Base-by-base conservation (phyloP, 1,140 invertebrate species). In the Drosophila rhopaloa region DNA sequence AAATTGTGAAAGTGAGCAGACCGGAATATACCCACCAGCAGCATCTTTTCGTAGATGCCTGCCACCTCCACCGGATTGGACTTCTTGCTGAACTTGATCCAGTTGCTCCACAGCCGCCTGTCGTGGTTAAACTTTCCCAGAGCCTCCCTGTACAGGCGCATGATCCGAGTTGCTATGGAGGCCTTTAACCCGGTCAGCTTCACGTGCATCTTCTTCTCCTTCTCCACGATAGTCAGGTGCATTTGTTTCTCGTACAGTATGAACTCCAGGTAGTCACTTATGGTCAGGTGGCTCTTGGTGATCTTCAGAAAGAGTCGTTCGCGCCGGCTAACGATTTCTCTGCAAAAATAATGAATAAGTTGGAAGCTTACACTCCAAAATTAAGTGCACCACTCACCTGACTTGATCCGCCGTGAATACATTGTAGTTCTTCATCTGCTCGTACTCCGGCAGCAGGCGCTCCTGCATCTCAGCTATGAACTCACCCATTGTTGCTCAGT, bases 41-140 rank as follows among this genome's bases (percentile, higher is more conserved):
- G 71, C 90, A 91, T 91, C 59, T 91, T 91, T 38, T 92, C 91
- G 38, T 91, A 92, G 24, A 91, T 91, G 27, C 84, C 84, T 1
- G 91, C 72, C 6, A 91, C 88, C 59, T 92, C 84, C 5, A 81
- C 59, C 5, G 86, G 79, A 9, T 61, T 76, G 0, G 59, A 70
- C 50, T 84, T 89, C 27, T 91, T 91, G 53, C 76, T 83, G 29
- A 91, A 92, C 43, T 91, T 77, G 10, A 92, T 81, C 54, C 71
- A 92, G 11, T 79, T 80, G 10, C 70, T 63, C 91, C 91, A 92
- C 5, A 92, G 60, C 6, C 73, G 65, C 44, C 76, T 70, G 10
- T 91, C 88, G 11, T 91, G 81, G 1, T 61, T 60, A 53, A 86
- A 92, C 35, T 84, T 79, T 0, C 19, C 27, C 9, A 91, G 40